These are phyloP conservation scores for Phyto melanocephala DNA, from an alignment of 2,888 invertebrate genomes.

Conservation along the genomic window DNA sequence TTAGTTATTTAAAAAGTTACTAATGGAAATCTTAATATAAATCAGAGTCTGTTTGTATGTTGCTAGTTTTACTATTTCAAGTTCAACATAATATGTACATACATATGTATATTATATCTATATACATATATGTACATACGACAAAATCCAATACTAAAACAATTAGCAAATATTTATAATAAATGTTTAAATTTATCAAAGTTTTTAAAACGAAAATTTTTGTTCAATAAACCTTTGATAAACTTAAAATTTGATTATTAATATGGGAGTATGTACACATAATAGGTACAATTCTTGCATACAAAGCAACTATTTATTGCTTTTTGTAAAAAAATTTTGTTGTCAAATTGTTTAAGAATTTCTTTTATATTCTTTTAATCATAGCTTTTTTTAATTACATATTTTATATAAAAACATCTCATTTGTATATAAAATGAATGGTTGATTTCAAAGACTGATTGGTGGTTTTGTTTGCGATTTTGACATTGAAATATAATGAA, in stretches of 20 bases:
- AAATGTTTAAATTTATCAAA: too few species aligned
- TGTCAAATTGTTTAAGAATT: constrained; percentile 8
- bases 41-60: not conserved
- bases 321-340: not conserved
- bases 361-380: constrained; percentile 27
- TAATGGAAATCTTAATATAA: not conserved
- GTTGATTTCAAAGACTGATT: constrained; percentile 18
- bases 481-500: constrained; percentile 44
- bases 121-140: not conserved
- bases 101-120: not conserved
- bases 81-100: not conserved
- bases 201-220: too few species aligned
- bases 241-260: not conserved
- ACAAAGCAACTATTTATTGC: constrained; percentile 19
- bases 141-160: not conserved
- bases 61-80: not conserved
- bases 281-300: constrained; percentile 31
- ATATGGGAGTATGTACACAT: constrained; percentile 7
- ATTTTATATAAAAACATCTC: constrained; percentile 37
- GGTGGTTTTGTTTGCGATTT: constrained; percentile 51
- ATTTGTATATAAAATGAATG: constrained; percentile 35
- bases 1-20: not conserved
- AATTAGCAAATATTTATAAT: not conserved
- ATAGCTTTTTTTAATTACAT: constrained; percentile 25
- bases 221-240: too few species aligned